Conservation (phyloP, 2,797 vertebrate species). For the Gadopsis bispinosus region DNA sequence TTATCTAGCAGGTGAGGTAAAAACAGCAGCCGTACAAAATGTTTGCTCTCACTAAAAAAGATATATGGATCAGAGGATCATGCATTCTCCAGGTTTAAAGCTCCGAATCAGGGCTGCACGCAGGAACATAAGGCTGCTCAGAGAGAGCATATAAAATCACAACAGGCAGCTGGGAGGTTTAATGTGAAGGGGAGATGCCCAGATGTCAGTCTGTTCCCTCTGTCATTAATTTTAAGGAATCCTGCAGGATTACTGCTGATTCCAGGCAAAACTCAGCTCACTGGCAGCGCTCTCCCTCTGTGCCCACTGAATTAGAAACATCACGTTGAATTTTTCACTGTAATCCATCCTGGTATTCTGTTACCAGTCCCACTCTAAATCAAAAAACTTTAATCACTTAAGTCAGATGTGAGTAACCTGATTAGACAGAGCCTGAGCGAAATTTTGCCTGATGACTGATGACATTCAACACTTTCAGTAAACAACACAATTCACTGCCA, state of each 20-base stretch:
- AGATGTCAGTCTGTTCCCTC: slow-evolving; percentile 65
- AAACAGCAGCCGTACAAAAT: neutral
- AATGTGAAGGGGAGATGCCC: slow-evolving; percentile 63
- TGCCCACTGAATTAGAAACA: slow-evolving; percentile 56
- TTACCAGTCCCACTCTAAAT: neutral
- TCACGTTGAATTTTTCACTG: slow-evolving; percentile 21
- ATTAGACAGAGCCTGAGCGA: neutral
- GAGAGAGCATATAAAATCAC: slow-evolving; percentile 50
- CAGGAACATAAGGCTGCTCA: slow-evolving; percentile 26
- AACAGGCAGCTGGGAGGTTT: slow-evolving; percentile 56
- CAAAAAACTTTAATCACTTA: neutral
- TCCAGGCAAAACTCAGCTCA: slow-evolving; percentile 49
- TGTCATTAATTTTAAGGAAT: slow-evolving; percentile 71
- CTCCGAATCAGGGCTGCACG: neutral
- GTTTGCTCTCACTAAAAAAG: slow-evolving; percentile 3
- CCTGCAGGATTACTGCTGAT: slow-evolving; percentile 70
- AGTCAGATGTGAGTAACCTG: neutral
- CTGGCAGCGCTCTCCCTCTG: slow-evolving; percentile 54
- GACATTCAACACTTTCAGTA: neutral
- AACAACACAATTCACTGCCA: neutral
- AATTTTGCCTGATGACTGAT: neutral
- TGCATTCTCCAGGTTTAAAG: slow-evolving; percentile 6
- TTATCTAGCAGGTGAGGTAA: neutral
- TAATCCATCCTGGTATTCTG: slow-evolving; percentile 28
- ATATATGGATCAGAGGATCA: slow-evolving; percentile 16